Conservation (phyloP, 2,113 vertebrate genomes). For the Perca fluviatilis region DNA sequence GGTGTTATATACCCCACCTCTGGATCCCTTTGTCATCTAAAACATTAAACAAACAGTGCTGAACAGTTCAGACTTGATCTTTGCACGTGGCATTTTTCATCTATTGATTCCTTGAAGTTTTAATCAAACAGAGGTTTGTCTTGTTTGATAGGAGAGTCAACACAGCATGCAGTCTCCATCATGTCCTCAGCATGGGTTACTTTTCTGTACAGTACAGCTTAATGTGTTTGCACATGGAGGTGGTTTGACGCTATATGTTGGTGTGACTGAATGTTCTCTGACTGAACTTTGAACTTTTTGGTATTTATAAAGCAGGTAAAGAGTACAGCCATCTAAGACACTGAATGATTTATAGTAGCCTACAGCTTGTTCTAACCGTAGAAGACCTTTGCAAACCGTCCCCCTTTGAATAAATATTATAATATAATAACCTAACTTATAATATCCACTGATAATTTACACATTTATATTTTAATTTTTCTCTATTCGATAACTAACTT, state of each 20-base stretch:
- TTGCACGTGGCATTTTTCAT: conserved; percentile 22
- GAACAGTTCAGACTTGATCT: background rate
- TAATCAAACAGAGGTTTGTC: conserved; percentile 34
- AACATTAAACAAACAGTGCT: background rate
- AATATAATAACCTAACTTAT: background rate
- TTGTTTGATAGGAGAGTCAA: conserved; percentile 31
- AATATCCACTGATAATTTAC: background rate
- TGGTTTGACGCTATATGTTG: background rate
- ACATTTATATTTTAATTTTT: background rate
- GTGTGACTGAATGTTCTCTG: conserved; percentile 9
- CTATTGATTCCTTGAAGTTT: conserved; percentile 24
- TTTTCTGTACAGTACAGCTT: background rate
- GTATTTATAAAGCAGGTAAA: background rate
- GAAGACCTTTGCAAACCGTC: background rate
- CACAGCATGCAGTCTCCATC: background rate
- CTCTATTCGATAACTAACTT: background rate
- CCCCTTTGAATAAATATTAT: background rate
- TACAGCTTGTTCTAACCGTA: background rate
- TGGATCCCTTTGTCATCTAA: background rate
- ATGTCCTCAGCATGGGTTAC: background rate
- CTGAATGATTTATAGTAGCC: background rate
- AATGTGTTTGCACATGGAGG: conserved; percentile 37
- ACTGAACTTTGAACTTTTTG: background rate
- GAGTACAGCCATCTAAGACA: background rate
- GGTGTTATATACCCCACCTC: background rate